A percentile compares a stretch with the other conserved stretches of the same genome.
Conservation (phyloP, 2,888 invertebrate genomes). For the Tetragonula carbonaria region DNA sequence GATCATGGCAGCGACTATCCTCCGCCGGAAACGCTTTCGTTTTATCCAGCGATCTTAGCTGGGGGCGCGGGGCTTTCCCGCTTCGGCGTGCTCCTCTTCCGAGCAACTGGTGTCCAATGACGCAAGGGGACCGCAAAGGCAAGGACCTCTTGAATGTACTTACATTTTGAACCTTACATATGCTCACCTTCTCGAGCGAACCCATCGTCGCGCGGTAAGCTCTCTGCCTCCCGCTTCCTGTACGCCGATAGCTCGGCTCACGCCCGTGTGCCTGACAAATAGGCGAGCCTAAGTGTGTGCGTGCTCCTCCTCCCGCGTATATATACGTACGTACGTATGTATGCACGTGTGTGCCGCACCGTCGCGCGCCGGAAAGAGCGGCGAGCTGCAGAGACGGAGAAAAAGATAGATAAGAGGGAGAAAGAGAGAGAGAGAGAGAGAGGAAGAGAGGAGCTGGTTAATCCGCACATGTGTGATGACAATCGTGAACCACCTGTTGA, state of each 20-base stretch:
- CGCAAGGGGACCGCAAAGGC: conserved; percentile 60
- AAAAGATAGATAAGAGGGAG: conserved; percentile 24
- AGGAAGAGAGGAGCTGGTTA: conserved; percentile 63
- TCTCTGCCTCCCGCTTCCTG: conserved; percentile 33
- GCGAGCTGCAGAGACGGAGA: not conserved
- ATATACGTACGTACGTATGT: not conserved
- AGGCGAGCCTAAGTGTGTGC: conserved; percentile 21
- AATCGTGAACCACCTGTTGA: conserved; percentile 79
- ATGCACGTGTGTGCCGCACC: not conserved
- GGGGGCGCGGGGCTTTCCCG: conserved; percentile 45
- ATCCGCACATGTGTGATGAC: conserved; percentile 77
- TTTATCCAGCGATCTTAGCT: conserved; percentile 59
- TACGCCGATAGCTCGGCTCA: conserved; percentile 43
- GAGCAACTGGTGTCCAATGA: conserved; percentile 74
- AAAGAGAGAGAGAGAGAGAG: conserved; percentile 43
- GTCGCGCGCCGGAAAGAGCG: conserved; percentile 20
- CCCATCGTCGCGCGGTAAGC: conserved; percentile 55
- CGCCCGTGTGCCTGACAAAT: conserved; percentile 52
- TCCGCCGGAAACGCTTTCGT: conserved; percentile 30
- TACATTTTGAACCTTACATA: conserved; percentile 70
- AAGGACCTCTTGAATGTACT: conserved; percentile 68
- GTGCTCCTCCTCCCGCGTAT: conserved; percentile 4
- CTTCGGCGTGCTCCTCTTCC: conserved; percentile 49
- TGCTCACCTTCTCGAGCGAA: conserved; percentile 61
- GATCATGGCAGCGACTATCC: not conserved